A percentile compares a stretch with the other conserved stretches of the same genome.
Evolutionary conservation across 2,888 invertebrate genomes (phyloP).

Genomic region (Ectemnius continuus): DNA sequence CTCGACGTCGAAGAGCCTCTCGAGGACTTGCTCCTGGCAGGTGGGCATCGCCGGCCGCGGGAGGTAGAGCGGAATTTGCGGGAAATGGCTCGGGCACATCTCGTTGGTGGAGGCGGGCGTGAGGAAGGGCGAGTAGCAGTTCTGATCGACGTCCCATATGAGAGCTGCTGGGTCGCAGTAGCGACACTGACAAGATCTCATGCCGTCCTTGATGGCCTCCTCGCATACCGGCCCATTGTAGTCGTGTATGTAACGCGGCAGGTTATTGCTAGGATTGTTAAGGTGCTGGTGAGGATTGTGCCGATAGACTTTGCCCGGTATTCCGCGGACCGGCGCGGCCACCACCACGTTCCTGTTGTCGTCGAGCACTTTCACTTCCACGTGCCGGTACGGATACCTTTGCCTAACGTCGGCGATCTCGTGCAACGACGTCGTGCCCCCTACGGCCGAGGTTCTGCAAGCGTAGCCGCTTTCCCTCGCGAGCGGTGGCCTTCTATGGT

Average conservation of each 20-base stretch:
- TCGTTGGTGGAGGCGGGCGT: constrained; percentile 73
- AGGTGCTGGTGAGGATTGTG: constrained; percentile 54
- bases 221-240: constrained; percentile 62
- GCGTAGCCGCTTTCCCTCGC: constrained; percentile 67
- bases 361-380: constrained; percentile 80
- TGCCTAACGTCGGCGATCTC: constrained; percentile 75
- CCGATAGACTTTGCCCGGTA: constrained; percentile 47
- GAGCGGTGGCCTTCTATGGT: constrained; percentile 65
- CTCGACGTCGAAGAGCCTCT: constrained; percentile 75
- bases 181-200: constrained; percentile 83
- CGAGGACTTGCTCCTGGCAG: constrained; percentile 60
- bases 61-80: constrained; percentile 54
- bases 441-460: constrained; percentile 37
- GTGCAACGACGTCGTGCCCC: constrained; percentile 71
- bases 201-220: constrained; percentile 62
- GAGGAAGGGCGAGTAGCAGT: constrained; percentile 80
- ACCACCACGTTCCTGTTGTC: constrained; percentile 74
- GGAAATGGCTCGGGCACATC: constrained; percentile 47
- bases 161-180: constrained; percentile 87
- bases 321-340: constrained; percentile 54
- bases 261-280: constrained; percentile 48
- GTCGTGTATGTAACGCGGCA: constrained; percentile 55
- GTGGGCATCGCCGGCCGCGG: constrained; percentile 43
- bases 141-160: constrained; percentile 86
- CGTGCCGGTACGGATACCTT: constrained; percentile 75